Percentiles rank a stretch among this genome's conserved stretches.
Evolutionary conservation across 2,797 vertebrate genomes (phyloP).

Genomic region (Gymnopithys bicolor): DNA sequence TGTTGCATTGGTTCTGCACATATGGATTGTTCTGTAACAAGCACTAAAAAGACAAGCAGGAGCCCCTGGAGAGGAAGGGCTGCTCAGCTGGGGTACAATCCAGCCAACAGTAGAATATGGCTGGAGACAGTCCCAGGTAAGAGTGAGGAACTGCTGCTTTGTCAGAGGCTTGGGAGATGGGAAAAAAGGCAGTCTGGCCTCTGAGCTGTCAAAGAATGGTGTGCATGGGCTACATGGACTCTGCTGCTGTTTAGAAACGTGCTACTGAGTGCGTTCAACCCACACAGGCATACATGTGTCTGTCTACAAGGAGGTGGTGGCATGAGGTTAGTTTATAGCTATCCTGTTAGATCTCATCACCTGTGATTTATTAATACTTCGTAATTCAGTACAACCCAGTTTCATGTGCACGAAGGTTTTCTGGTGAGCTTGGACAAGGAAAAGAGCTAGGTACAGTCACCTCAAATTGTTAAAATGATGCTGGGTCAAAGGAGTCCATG

Average conservation of each 20-base stretch:
- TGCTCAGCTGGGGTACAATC: background rate
- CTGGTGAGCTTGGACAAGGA: background rate
- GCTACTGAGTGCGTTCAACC: background rate
- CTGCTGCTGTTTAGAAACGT: background rate
- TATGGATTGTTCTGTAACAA: background rate
- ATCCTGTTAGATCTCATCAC: background rate
- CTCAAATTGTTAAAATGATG: background rate
- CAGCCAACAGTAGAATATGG: background rate
- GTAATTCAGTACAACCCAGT: background rate
- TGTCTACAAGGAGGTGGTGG: background rate
- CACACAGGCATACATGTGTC: background rate
- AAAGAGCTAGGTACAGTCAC: background rate
- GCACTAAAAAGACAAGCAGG: background rate
- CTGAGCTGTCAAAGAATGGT: accelerated
- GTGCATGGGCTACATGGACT: background rate
- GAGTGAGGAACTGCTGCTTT: background rate
- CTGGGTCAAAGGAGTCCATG: background rate
- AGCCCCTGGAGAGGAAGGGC: background rate
- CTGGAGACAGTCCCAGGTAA: background rate
- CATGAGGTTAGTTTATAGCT: background rate
- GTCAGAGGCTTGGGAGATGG: background rate
- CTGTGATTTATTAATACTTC: background rate
- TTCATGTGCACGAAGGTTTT: background rate
- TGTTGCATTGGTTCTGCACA: background rate
- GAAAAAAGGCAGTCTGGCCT: background rate